These are phyloP conservation scores for Pitta sordida DNA, from an alignment of 2,113 vertebrate genomes.

Conservation along the genomic window DNA sequence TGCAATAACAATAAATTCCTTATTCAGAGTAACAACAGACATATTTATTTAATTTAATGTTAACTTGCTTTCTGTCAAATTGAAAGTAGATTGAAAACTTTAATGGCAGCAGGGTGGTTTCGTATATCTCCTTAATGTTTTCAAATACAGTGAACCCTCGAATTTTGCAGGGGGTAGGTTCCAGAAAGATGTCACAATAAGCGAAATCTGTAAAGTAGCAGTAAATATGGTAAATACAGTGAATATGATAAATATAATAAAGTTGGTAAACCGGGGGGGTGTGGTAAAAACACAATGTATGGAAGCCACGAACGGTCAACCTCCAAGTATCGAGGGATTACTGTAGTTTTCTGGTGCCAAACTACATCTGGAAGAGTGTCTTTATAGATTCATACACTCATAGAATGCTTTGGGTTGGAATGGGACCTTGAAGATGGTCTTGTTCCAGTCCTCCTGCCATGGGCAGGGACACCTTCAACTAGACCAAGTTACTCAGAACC, in stretches of 20 bases:
- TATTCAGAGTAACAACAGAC: conserved; percentile 56
- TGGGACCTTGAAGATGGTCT: not conserved
- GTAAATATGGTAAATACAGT: too few relatives aligned
- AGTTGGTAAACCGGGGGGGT: too few relatives aligned
- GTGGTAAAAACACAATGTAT: too few relatives aligned
- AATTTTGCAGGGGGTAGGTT: too few relatives aligned
- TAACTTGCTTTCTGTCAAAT: conserved; percentile 49
- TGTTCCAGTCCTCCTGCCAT: not conserved
- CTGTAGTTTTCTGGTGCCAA: not conserved
- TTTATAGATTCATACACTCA: not conserved
- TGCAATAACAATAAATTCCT: conserved; percentile 42
- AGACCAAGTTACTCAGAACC: not conserved
- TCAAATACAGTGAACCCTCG: too few relatives aligned
- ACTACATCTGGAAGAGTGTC: not conserved
- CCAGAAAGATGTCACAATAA: too few relatives aligned
- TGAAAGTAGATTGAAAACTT: conserved; percentile 44
- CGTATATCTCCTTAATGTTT: not conserved
- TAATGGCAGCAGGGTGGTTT: not conserved
- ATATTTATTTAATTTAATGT: conserved; percentile 59
- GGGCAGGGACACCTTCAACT: not conserved
- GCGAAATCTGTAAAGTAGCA: too few relatives aligned
- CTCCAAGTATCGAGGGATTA: too few relatives aligned
- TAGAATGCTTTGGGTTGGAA: not conserved
- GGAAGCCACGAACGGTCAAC: too few relatives aligned
- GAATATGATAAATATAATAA: too few relatives aligned